Evolutionary conservation across 2,888 invertebrate species (phyloP), one percentile per base, ranked within the genome.

Genomic region (Thecocarcelia acutangulata): DNA sequence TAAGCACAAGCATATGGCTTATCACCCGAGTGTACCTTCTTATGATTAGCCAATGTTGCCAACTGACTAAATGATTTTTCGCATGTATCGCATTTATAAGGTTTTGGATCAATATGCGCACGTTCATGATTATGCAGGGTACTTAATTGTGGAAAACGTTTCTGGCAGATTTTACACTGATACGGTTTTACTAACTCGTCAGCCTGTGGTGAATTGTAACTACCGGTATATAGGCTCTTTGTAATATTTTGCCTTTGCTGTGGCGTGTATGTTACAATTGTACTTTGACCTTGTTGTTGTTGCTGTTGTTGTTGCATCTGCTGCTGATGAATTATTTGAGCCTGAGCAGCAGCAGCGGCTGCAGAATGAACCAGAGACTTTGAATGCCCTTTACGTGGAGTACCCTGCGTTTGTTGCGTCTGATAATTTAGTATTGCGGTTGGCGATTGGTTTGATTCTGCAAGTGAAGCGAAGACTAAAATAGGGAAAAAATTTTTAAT

Each of bases 1-100:
- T 88, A 89, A 86, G 87, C 87, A 86, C 89, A 89, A 84, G 89
- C 87, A 83, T 88, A 89, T 48, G 88, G 89, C 85, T 89, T 89
- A 33, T 88, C 88, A 69, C 88, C 89, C 64, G 89, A 88, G 81
- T 89, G 89, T 70, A 89, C 87, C 85, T 89, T 89, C 85, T 88
- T 88, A 80, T 89, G 89, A 83, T 89, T 89, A 80, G 89, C 88
- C 85, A 89, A 80, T 56, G 89, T 89, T 73, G 89, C 89, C 84
- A 87, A 84, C 83, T 89, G 89, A 85, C 87, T 89, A 73, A 89
- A 89, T 79, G 89, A 89, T 84, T 89, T 89, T 77, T 89, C 89
- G 84, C 89, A 89, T 74, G 88, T 88, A 80, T 89, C 89, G 75
- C 89, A 89, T 83, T 89, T 89, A 80, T 89, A 89, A 80, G 89